Conservation (phyloP, 2,797 vertebrate species). For the Gambusia yucatana region DNA sequence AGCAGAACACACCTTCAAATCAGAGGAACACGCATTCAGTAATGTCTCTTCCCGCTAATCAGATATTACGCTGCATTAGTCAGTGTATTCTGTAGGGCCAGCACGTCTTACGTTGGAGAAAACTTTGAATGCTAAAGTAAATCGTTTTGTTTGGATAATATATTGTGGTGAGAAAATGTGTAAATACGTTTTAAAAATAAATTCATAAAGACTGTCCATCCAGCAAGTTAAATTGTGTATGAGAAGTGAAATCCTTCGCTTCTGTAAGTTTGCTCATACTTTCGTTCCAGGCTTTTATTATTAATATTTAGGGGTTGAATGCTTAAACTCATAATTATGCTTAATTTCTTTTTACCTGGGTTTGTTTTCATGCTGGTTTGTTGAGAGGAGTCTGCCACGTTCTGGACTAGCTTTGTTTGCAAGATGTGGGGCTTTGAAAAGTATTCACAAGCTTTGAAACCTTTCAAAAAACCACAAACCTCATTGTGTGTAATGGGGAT, state of each 20-base stretch:
- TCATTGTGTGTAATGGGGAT: neutral
- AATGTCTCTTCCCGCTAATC: slow-evolving; percentile 60
- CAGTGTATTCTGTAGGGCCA: slow-evolving; percentile 36
- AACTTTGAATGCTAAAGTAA: neutral
- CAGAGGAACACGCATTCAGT: slow-evolving; percentile 56
- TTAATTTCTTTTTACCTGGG: neutral
- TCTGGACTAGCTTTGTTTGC: neutral
- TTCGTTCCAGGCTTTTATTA: neutral
- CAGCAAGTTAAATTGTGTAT: neutral
- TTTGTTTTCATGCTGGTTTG: neutral
- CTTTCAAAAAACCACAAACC: neutral
- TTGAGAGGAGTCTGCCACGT: neutral
- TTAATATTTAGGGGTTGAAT: neutral
- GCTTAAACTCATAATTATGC: neutral
- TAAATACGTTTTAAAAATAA: neutral
- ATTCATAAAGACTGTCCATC: neutral
- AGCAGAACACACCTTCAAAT: slow-evolving; percentile 45
- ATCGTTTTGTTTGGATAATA: slow-evolving; percentile 1
- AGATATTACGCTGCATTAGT: slow-evolving; percentile 55
- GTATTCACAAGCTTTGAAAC: neutral
- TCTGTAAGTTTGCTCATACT: neutral
- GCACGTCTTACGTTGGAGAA: slow-evolving; percentile 6
- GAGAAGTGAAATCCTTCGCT: neutral
- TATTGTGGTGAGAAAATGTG: neutral
- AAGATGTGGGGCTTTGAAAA: neutral